These are phyloP conservation scores for Laticauda colubrina DNA, from an alignment of 2,113 vertebrate genomes.

Conservation along the genomic window DNA sequence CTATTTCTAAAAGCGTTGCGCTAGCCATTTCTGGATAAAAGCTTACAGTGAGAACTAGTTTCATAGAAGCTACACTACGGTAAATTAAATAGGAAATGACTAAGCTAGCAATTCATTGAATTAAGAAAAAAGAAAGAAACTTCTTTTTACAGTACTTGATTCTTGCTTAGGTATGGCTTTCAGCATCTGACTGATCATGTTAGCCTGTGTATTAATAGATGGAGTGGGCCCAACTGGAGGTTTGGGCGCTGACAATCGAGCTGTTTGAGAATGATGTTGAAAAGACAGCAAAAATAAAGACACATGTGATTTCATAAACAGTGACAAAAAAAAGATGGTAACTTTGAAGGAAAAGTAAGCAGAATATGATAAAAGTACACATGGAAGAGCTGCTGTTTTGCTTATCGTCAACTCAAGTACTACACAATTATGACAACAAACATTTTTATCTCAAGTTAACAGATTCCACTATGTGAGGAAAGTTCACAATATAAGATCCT, in stretches of 20 bases:
- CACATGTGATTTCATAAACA: slow-evolving; percentile 74
- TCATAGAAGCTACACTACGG: slow-evolving; percentile 55
- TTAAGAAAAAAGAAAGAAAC: slow-evolving; percentile 61
- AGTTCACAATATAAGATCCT: slow-evolving; percentile 56
- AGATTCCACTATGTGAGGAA: slow-evolving; percentile 21
- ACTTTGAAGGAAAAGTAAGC: slow-evolving; percentile 71
- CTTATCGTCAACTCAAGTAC: slow-evolving; percentile 19
- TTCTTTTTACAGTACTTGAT: slow-evolving; percentile 77
- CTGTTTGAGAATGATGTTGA: slow-evolving; percentile 71
- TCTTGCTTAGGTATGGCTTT: slow-evolving; percentile 78
- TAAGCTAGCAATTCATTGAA: slow-evolving; percentile 70
- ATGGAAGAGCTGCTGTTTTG: slow-evolving; percentile 59
- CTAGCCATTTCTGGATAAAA: slow-evolving; percentile 57
- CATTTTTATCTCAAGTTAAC: slow-evolving; percentile 46
- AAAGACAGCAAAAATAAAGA: slow-evolving; percentile 75
- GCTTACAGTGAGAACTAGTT: slow-evolving; percentile 55
- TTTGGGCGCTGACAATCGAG: slow-evolving; percentile 70
- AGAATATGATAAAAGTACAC: slow-evolving; percentile 60
- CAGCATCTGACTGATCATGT: slow-evolving; percentile 77
- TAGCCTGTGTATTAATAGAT: slow-evolving; percentile 75
- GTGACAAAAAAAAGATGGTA: slow-evolving; percentile 67
- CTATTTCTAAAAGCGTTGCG: slow-evolving; percentile 65
- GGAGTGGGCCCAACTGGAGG: slow-evolving; percentile 71
- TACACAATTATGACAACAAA: slow-evolving; percentile 57
- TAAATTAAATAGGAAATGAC: slow-evolving; percentile 56